Evolutionary conservation across 2,888 invertebrate species (phyloP).

Genomic region (Cantharis flavilabris): DNA sequence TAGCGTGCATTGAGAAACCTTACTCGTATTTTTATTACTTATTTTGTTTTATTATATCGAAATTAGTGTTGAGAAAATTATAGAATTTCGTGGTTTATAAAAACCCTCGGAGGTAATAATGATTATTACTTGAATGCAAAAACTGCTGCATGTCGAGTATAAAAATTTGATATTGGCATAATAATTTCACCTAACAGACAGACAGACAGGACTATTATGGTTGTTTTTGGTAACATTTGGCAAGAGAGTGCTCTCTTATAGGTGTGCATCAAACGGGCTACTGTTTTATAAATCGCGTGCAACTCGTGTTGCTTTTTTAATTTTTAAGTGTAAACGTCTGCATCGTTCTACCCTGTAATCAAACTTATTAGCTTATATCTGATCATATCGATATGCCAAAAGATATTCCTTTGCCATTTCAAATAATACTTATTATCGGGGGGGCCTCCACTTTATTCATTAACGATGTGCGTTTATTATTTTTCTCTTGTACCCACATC

Average conservation of each 20-base stretch:
- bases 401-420: not conserved
- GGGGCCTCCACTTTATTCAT: not conserved
- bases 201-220: conserved; percentile 23
- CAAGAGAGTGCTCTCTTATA: conserved; percentile 16
- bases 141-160: conserved; percentile 6
- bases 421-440: not conserved
- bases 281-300: conserved; percentile 34
- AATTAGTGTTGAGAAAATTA: conserved; percentile 1
- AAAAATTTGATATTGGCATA: conserved; percentile 22
- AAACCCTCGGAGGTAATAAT: conserved; percentile 10
- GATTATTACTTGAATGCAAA: conserved; percentile 4
- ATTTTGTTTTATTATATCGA: not conserved
- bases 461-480: not conserved
- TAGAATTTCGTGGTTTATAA: conserved; percentile 9
- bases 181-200: conserved; percentile 25
- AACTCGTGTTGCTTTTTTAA: conserved; percentile 24
- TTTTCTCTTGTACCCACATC: not conserved
- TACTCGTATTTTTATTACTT: not conserved
- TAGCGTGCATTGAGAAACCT: conserved; percentile 16
- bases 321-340: conserved; percentile 27
- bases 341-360: conserved; percentile 33
- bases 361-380: conserved; percentile 30
- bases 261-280: conserved; percentile 23
- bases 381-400: conserved; percentile 15
- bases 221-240: conserved; percentile 28